These are phyloP conservation scores for Phaonia tiefii DNA, from an alignment of 2,888 invertebrate species.

Conservation along the genomic window DNA sequence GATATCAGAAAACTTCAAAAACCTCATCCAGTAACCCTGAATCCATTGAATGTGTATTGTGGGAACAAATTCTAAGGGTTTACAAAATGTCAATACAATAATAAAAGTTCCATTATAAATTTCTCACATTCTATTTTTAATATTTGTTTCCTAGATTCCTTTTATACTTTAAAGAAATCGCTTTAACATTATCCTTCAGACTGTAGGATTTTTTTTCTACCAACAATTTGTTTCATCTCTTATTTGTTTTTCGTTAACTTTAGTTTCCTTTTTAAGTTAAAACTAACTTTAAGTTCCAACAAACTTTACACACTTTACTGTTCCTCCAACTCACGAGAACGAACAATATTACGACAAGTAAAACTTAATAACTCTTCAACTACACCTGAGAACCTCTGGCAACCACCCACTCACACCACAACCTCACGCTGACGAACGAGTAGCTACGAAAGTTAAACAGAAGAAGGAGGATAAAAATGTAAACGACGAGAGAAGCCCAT, in stretches of 20 bases:
- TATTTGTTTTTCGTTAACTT: conserved; percentile 20
- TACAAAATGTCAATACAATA: no score
- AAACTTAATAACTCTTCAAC: conserved; percentile 37
- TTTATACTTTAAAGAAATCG: not conserved
- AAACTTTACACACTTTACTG: conserved; percentile 7
- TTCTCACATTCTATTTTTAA: no score
- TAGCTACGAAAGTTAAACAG: not conserved
- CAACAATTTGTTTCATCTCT: not conserved
- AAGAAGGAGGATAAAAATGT: conserved; percentile 18
- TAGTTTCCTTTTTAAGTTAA: conserved; percentile 37
- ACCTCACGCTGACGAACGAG: not conserved
- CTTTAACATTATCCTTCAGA: not conserved
- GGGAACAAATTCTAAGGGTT: no score
- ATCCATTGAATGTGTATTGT: no score
- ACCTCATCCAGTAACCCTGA: no score
- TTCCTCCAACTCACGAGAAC: not conserved
- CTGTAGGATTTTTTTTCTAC: not conserved
- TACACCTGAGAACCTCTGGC: not conserved
- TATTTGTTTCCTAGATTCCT: no score
- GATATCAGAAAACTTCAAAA: no score
- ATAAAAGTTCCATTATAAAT: no score
- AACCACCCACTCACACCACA: not conserved
- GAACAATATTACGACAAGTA: not conserved
- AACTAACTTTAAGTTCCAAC: conserved; percentile 32
- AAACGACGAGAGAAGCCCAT: not conserved